phyloP scores from a whole-genome alignment of 2,888 invertebrate genomes.

The Emmelina monodactyla region DNA sequence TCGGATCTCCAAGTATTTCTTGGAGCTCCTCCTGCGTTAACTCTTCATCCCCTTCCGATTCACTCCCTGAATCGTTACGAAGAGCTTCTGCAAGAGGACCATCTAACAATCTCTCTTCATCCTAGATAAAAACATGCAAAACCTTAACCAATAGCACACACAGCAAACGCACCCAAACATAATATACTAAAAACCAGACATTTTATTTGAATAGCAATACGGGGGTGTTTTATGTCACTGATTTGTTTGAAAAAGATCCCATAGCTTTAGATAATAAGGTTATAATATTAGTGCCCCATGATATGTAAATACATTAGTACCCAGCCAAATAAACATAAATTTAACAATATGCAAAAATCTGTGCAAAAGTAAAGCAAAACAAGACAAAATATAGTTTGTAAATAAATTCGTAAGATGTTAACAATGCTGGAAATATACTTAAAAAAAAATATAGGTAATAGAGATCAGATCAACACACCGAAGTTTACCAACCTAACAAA shows the following conservation, averaged over 20 bases:
- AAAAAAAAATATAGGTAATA: no score
- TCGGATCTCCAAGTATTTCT: constrained; percentile 1
- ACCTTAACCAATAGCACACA: constrained; percentile 4
- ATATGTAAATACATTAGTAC: constrained; percentile 1
- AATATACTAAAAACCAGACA: no score
- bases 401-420: no score
- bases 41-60: constrained; percentile 6
- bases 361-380: no score
- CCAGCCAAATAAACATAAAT: no score
- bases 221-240: background rate
- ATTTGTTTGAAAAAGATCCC: background rate
- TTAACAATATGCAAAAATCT: no score
- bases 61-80: constrained; percentile 5
- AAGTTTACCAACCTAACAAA: no score
- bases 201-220: no score
- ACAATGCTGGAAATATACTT: no score
- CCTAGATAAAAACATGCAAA: constrained; percentile 4
- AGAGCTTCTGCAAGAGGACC: constrained; percentile 4
- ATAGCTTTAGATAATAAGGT: background rate
- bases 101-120: constrained; percentile 1
- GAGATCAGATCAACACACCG: no score
- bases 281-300: constrained; percentile 1
- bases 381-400: no score
- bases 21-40: constrained; percentile 8
- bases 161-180: constrained; percentile 4